Base-by-base conservation (phyloP, 1,140 invertebrate genomes). In the Drosophila miranda region DNA sequence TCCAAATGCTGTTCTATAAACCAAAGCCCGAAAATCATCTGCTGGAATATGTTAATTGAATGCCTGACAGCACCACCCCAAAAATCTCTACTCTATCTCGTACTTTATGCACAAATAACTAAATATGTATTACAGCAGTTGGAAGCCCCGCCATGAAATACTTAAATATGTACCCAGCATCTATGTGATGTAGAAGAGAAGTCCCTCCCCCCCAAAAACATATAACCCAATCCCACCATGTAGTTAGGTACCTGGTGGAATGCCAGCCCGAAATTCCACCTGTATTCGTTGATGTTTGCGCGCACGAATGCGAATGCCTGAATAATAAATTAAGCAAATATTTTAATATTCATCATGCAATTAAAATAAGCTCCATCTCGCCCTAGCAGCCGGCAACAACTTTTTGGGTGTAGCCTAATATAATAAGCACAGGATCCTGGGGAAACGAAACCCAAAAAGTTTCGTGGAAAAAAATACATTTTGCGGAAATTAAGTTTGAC, bases 301-400 rank as follows among this genome's bases (percentile, higher is more conserved):
- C 75, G 67, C 78, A 83, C 69, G 75, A 76, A 84, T 73, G 71
- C 86, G 70, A 73, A 48, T 74, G 70, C 70, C 78, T 86, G 78
- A 89, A 89, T 89, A 89, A 89, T 86, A 89, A 89, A 89, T 89
- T 89, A 64, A 48, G 78, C 87, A 89, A 89, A 89, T 89, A 89
- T 89, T 89, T 89, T 89, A 89, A 89, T 89, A 89, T 89, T 89
- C 86, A 89, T 89, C 86, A 89, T 87, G 86, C 86, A 89, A 89
- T 89, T 89, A 89, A 89, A 83, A 89, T 87, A 82, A 89, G 82
- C 82, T 82, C 64, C 72, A 38, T 3, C 74, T 62, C 41, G 42
- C 51, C 42, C 49, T 16, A 3, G 8, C 30, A 30, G 8, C 60
- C 42, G 16, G 41, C 44, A 43, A 11, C 38, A 69, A 80, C 67